These are phyloP conservation scores for Orthosia gothica DNA, from an alignment of 2,888 invertebrate genomes.

Conservation along the genomic window DNA sequence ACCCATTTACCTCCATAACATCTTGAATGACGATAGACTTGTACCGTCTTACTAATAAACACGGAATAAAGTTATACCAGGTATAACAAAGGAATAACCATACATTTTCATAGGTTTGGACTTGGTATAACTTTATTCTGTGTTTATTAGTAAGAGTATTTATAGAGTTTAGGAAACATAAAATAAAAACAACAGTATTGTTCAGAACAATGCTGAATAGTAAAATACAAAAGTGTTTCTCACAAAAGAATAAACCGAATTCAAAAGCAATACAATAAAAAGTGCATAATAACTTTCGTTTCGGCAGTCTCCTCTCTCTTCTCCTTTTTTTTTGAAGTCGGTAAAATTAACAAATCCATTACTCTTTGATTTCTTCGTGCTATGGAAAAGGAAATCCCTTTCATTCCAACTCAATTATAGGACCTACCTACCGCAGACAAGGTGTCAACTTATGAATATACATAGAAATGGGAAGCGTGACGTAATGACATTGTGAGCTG, in stretches of 20 bases:
- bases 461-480: conserved; percentile 60
- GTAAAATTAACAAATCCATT: background rate
- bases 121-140: no score
- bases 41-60: no score
- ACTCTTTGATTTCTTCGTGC: conserved; percentile 49
- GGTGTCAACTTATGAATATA: conserved; percentile 67
- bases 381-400: conserved; percentile 52
- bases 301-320: no score
- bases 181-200: conserved; percentile 37
- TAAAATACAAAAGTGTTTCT: background rate
- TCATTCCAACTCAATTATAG: conserved; percentile 55
- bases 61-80: no score
- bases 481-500: conserved; percentile 59
- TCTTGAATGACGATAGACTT: conserved; percentile 14
- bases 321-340: no score
- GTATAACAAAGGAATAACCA: no score
- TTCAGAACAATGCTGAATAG: conserved; percentile 36
- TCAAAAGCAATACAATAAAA: no score
- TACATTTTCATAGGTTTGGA: no score
- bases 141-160: no score
- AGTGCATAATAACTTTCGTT: no score
- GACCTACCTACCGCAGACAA: conserved; percentile 67
- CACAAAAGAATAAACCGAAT: no score
- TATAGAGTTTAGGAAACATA: conserved; percentile 18
- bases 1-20: background rate